Base-by-base conservation (phyloP, 53 echinoderm and acorn worm genomes). In the Zoroaster sp. region DNA sequence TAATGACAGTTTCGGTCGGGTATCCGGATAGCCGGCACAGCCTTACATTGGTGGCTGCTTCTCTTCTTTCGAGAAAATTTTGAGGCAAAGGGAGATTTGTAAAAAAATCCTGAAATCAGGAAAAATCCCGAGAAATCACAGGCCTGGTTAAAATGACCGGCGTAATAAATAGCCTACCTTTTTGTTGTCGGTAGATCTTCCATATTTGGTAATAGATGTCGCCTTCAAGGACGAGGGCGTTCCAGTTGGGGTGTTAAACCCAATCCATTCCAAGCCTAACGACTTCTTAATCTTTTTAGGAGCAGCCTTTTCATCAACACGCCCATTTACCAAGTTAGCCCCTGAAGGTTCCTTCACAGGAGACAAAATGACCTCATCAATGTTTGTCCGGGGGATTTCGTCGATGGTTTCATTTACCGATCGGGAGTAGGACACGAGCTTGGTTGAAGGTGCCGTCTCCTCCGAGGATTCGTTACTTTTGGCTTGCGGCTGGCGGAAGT, bases 211-310 rank as follows among this genome's bases (percentile, higher is more conserved):
- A 43, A 71, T 40, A 43, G 75, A 63, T 40, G 37, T 38, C 5
- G 86, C 15, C 37, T 83, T 93, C 17, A 94, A 71, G 23, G 93
- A 83, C 17, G 99, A 99, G 10, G 94, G 94, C 21, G 89, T 93
- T 37, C 90, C 92, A 54, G 94, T 72, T 2, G 90, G 91, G 18
- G 96, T 80, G 88, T 99, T 99, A 40, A 80, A 91, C 4, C 98
- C 99, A 9, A 96, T 87, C 72, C 94, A 89, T 40, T 94, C 94
- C 35, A 93, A 88, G 3, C 38, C 76, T 32, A 63, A 40, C 37
- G 55, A 85, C 89, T 77, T 93, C 43, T 94, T 92, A 11, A 83
- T 72, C 30, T 87, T 92, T 79, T 73, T 89, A 25, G 91, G 44
- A 25, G 90, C 45, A 28, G 70, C 74, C 69, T 77, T 87, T 33